Conservation (phyloP, 2,113 vertebrate genomes). For the Phrynocephalus versicolor region DNA sequence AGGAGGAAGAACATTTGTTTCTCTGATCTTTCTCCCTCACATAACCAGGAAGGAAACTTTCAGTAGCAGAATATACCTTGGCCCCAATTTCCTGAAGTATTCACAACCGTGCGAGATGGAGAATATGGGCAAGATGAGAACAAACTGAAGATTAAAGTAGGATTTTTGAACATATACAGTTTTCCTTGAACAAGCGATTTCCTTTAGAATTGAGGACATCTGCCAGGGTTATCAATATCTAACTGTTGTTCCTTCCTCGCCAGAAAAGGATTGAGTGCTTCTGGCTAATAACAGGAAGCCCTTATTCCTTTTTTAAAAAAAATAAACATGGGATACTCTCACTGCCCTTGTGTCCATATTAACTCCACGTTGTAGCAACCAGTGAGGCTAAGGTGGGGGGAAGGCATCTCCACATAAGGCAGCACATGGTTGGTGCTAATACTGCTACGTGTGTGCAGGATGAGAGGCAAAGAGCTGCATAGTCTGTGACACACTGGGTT, state of each 20-base stretch:
- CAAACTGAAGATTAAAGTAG: background rate
- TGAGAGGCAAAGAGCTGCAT: background rate
- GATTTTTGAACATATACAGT: background rate
- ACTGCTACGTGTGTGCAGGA: slow-evolving; percentile 23
- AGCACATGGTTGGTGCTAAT: slow-evolving; percentile 37
- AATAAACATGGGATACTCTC: slow-evolving; percentile 11
- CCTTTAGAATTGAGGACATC: background rate
- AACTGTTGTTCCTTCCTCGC: background rate
- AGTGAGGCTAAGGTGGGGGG: background rate
- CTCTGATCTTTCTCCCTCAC: background rate
- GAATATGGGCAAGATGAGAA: background rate
- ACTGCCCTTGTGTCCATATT: background rate
- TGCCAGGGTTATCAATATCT: background rate
- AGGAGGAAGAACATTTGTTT: background rate
- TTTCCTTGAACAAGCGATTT: background rate
- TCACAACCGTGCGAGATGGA: background rate
- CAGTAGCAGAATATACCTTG: background rate
- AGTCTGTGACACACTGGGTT: background rate
- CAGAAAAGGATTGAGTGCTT: background rate
- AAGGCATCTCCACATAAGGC: slow-evolving; percentile 58
- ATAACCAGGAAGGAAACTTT: background rate
- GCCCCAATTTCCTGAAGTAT: background rate
- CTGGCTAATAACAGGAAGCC: background rate
- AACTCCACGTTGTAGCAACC: background rate
- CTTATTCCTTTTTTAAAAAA: slow-evolving; percentile 9